Evolutionary conservation across 1,140 invertebrate species (phyloP), one percentile per base, ranked within the genome.

Genomic region (Daktulosphaira vitifoliae): DNA sequence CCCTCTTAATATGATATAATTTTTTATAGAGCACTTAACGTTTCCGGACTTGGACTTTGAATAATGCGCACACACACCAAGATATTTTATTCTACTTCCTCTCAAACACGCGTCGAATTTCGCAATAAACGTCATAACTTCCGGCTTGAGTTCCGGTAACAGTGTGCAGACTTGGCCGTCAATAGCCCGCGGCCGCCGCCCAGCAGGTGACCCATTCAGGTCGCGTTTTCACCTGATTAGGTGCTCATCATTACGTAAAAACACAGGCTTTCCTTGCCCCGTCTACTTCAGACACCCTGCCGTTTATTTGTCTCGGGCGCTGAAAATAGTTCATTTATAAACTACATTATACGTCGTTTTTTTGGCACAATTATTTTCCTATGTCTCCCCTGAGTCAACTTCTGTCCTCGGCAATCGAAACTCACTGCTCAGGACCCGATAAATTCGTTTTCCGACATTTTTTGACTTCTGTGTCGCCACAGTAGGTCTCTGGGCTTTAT

Each of bases 201-300:
- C 56, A 62, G 56, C 56, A 62, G 56, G 56, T 62, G 56, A 62
- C 56, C 56, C 25, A 62, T 62, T 62, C 42, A 48, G 56, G 56
- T 62, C 56, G 42, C n/a, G 42, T 62, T 62, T 62, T 62, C 56
- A 62, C 56, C 56, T 62, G 56, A 62, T 62, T 62, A 62, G 56
- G 56, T 62, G 56, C 56, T 62, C 56, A 62, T 62, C 56, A 62
- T 62, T 48, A 48, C 56, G 56, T 62, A 62, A 62, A 62, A 62
- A 62, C 56, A 62, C 18, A 62, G 42, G 56, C 42, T 25, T 48
- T 62, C 29, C 46, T 20, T 46, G 25, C 46, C 4, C 53, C 38
- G 23, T 8, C 11, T 13, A 13, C 54, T 22, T 16, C 56, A 26
- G 56, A 62, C 56, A 39, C 46, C 56, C 56, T 33, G 38, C 56